Evolutionary conservation across 37 sponge, comb jelly and placozoan species (phyloP).

Genomic region (Aplysina aerophoba): DNA sequence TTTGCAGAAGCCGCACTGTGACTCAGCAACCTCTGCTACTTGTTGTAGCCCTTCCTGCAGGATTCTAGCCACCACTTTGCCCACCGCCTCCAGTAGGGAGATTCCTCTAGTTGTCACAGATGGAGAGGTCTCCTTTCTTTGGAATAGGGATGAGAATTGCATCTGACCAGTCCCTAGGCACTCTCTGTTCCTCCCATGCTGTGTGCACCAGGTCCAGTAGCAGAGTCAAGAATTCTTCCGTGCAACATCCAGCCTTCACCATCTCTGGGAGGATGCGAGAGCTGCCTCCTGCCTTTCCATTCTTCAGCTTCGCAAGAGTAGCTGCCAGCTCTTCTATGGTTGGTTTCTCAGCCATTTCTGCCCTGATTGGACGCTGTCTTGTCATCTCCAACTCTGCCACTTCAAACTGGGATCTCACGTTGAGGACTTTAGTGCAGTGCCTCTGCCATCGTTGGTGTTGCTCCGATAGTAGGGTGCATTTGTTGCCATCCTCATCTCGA

Average conservation of each 20-base stretch:
- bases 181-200: slow-evolving; percentile 13
- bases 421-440: slow-evolving; percentile 17
- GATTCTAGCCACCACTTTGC: too few relatives aligned
- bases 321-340: slow-evolving; percentile 4
- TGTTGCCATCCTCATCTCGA: slow-evolving; percentile 28
- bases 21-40: too few relatives aligned
- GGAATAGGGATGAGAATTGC: slow-evolving; percentile 11
- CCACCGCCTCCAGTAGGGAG: too few relatives aligned
- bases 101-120: slow-evolving; percentile 1
- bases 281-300: slow-evolving; percentile 21
- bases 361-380: slow-evolving; percentile 21
- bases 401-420: slow-evolving; percentile 8
- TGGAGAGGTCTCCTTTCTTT: slow-evolving; percentile 22
- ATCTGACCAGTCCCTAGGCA: slow-evolving; percentile 9
- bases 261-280: slow-evolving; percentile 18
- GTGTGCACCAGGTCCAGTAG: slow-evolving; percentile 25
- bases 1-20: too few relatives aligned
- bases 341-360: not conserved
- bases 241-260: not conserved
- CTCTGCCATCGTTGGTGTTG: slow-evolving; percentile 34
- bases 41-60: too few relatives aligned
- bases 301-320: not conserved
- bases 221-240: not conserved
- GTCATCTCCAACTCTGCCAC: not conserved
- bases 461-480: not conserved